Evolutionary conservation across 2,797 vertebrate genomes (phyloP), one percentile per base, ranked within the genome.

Genomic region (Heterohyrax brucei): DNA sequence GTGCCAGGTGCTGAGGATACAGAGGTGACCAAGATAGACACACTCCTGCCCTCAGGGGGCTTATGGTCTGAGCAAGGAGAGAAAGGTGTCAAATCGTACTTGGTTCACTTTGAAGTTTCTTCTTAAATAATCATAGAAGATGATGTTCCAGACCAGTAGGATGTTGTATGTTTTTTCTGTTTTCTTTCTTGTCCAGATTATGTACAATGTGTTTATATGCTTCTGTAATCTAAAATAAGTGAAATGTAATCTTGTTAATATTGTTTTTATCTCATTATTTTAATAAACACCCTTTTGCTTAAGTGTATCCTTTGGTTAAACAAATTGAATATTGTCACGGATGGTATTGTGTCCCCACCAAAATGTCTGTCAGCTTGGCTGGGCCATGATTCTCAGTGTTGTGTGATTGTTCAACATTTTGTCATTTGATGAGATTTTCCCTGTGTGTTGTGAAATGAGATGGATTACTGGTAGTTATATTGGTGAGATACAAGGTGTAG

Each of bases 201-300:
- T 21, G 87, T 82, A 78, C 62, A 64, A 46, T 87, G 14, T 79
- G 13, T 82, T 76, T 56, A n/a, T 56, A 44, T 89, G 75, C 39
- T 64, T 73, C 44, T 87, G 1, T 70, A 68, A 78, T 78, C 22
- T 50, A 64, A 3, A 80, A 91, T 80, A 72, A 94, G 61, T 46
- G 76, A 89, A 50, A 76, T 96, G 44, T 30, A 83, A 89, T 46
- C 75, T 78, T 73, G 53, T 88, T 93, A 66, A n/a, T 44, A 70
- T 48, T 82, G 21, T 90, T 84, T 79, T 62, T 53, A 66, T 82
- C 75, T 85, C 84, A 83, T 79, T 77, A 28, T 76, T 81, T 70
- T 80, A 39, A 73, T 72, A 19, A 77, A 78, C n/a, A 72, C 39
- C 5, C 4, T 62, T 85, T 90, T 92, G 16, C 10, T 28, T 70